Conservation (phyloP, 2,888 invertebrate species). For the Willowsia nigromaculata region DNA sequence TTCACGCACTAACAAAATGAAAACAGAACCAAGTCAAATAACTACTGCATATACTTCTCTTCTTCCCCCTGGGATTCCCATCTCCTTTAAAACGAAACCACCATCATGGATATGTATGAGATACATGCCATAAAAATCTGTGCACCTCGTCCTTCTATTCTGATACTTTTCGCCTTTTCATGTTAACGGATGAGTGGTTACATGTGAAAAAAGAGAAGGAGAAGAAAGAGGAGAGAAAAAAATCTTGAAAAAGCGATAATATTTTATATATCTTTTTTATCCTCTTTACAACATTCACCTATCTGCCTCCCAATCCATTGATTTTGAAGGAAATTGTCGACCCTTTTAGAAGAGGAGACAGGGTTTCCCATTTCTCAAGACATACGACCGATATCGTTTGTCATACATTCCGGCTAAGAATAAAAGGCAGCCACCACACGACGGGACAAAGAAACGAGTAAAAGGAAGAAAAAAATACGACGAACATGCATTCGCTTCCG, state of each 20-base stretch:
- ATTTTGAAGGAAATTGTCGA: slow-evolving; percentile 70
- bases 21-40: neutral
- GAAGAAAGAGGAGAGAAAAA: slow-evolving; percentile 25
- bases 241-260: slow-evolving; percentile 37
- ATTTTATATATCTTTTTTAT: slow-evolving; percentile 54
- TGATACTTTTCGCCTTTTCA: neutral
- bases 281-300: slow-evolving; percentile 56
- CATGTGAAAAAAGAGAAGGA: slow-evolving; percentile 37
- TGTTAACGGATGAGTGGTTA: slow-evolving; percentile 68
- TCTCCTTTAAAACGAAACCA: neutral
- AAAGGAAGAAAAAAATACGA: slow-evolving; percentile 43
- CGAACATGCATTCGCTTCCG: slow-evolving; percentile 36
- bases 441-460: slow-evolving; percentile 49
- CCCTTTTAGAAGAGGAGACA: slow-evolving; percentile 72
- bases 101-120: slow-evolving; percentile 7
- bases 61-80: neutral
- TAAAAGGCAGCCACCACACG: slow-evolving; percentile 55
- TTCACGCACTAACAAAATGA: neutral
- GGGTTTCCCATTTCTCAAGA: slow-evolving; percentile 78
- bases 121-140: slow-evolving; percentile 41
- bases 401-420: slow-evolving; percentile 75
- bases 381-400: slow-evolving; percentile 79
- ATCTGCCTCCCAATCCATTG: slow-evolving; percentile 72
- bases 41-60: neutral
- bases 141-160: neutral